Conservation (phyloP, 2,888 invertebrate species). For the Lydus trimaculatus region DNA sequence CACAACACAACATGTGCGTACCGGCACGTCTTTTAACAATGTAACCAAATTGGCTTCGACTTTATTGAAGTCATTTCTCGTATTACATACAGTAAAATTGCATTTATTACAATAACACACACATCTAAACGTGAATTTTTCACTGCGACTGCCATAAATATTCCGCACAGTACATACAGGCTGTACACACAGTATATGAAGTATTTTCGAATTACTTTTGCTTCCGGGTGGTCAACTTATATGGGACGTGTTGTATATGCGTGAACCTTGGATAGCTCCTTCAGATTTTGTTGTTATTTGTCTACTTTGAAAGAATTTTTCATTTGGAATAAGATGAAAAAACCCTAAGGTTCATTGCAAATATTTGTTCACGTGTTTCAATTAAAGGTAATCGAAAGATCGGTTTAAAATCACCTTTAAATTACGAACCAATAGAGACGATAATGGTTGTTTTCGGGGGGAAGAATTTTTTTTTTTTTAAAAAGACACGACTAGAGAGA, state of each 20-base stretch:
- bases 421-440: background rate
- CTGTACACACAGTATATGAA: background rate
- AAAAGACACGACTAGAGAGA: conserved; percentile 21
- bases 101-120: background rate
- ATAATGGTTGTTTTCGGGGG: background rate
- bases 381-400: background rate
- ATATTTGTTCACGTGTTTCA: conserved; percentile 29
- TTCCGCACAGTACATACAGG: background rate
- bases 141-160: background rate
- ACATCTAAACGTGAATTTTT: background rate
- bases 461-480: too few species aligned
- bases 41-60: conserved; percentile 19
- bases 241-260: background rate
- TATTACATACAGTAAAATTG: conserved; percentile 14
- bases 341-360: conserved; percentile 16
- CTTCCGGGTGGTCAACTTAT: background rate
- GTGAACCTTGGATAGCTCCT: background rate
- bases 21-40: conserved; percentile 21
- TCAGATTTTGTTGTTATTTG: conserved; percentile 5
- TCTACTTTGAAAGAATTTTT: background rate
- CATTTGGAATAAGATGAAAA: background rate
- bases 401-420: background rate
- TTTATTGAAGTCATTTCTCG: conserved; percentile 15
- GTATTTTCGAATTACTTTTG: too few species aligned
- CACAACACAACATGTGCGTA: background rate